Base-by-base conservation (phyloP, 2,113 vertebrate species). In the Piprites chloris region DNA sequence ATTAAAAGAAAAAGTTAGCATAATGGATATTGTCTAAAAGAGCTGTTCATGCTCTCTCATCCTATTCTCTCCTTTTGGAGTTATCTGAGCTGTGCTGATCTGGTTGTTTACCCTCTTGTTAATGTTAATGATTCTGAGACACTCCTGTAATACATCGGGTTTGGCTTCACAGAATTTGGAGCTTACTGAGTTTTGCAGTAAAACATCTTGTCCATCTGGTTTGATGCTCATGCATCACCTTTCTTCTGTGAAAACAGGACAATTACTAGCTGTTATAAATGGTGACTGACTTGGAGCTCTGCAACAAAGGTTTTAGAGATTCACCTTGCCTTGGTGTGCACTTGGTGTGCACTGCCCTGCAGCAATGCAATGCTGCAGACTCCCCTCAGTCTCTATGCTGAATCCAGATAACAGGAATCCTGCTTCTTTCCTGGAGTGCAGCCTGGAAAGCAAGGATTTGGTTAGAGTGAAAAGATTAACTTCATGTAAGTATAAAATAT, bases 1-100 rank as follows among this genome's bases (percentile, higher is more conserved):
- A 66, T 93, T 89, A 92, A 95, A 90, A 90, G 61, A 65, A 93
- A 41, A 86, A 78, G 46, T 78, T 79, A 85, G 42, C 46, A 39
- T 85, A 83, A 83, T 30, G 62, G 46, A 66, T 59, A 76, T 27
- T 76, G 58, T n/a, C 49, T 91, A 12, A 82, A 91, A 85, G 58
- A 77, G 76, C 46, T 9, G 5, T 15, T 74, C 14, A 2, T 78
- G 32, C 33, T 83, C 37, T 88, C 32, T 37, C 6, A 47, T 49
- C 24, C 47, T 66, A 5, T 24, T 52, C 24, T 24, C 21, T 83
- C 46, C 37, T 69, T 63, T 52, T 4, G 2, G 53, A 85, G 67
- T 55, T 67, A 32, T 5, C 32, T 77, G 62, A 50, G 27, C 46
- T 62, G 7, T 1, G 1, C 62, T 74, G 33, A 80, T 65, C 35